Evolutionary conservation across 2,888 invertebrate genomes (phyloP).

Genomic region (Timema podura): DNA sequence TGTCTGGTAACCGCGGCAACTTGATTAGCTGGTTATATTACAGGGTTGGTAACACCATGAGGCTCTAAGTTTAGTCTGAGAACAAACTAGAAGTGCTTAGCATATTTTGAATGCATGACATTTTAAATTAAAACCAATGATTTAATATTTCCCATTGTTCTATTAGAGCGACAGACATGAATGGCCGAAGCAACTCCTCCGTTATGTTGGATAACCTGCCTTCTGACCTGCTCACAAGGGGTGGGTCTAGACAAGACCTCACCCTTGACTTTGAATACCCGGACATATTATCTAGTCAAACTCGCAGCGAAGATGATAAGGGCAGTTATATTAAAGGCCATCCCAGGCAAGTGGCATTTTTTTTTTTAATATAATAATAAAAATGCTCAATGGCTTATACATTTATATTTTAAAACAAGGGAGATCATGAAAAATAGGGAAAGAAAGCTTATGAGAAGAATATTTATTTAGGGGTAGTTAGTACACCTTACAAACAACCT

Average conservation of each 20-base stretch:
- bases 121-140: neutral
- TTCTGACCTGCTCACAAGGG: slow-evolving; percentile 36
- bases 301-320: slow-evolving; percentile 50
- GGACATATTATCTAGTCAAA: slow-evolving; percentile 46
- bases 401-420: no score
- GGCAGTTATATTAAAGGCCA: slow-evolving; percentile 49
- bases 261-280: slow-evolving; percentile 67
- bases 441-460: no score
- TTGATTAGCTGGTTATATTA: no score
- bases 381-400: no score
- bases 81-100: no score
- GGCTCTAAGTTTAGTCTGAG: no score
- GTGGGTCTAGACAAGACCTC: slow-evolving; percentile 46
- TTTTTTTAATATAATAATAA: no score
- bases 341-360: slow-evolving; percentile 36
- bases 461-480: no score
- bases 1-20: no score
- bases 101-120: neutral
- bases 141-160: neutral
- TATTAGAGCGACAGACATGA: slow-evolving; percentile 23
- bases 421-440: no score
- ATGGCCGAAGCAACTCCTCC: slow-evolving; percentile 44
- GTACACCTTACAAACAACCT: no score
- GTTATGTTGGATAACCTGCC: slow-evolving; percentile 32
- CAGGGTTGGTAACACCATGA: no score